A percentile compares a stretch with the other conserved stretches of the same genome.
These are phyloP conservation scores for Dusona sp. DNA, from an alignment of 2,888 invertebrate species.

Conservation along the genomic window DNA sequence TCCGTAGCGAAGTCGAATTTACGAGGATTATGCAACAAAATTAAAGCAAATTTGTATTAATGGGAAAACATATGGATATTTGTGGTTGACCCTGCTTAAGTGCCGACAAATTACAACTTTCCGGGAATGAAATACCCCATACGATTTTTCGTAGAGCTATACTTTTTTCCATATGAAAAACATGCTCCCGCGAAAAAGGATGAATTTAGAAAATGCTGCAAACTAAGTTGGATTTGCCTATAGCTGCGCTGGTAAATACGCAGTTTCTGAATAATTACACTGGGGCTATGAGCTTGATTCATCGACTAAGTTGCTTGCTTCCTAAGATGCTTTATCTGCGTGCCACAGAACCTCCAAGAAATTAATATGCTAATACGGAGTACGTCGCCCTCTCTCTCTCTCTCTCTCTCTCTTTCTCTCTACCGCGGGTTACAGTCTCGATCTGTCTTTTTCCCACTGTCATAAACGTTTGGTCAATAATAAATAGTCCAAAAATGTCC, in stretches of 20 bases:
- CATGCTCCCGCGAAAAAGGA: neutral
- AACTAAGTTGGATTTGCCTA: conserved; percentile 11
- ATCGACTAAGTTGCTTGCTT: conserved; percentile 83
- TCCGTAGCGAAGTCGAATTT: neutral
- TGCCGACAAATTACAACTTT: no score
- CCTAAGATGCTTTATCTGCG: conserved; percentile 84
- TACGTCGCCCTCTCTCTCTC: conserved; percentile 55
- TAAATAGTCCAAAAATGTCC: neutral
- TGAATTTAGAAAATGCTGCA: neutral
- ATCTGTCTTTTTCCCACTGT: neutral
- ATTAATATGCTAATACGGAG: conserved; percentile 84
- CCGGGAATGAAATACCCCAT: neutral
- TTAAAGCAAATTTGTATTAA: neutral
- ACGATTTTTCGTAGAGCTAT: neutral
- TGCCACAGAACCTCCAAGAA: conserved; percentile 82
- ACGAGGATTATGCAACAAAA: neutral
- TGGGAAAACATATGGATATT: no score
- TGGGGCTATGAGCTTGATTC: conserved; percentile 83
- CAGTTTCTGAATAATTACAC: conserved; percentile 82
- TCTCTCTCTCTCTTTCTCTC: no score
- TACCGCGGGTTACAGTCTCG: neutral
- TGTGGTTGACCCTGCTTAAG: no score
- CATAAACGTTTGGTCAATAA: conserved; percentile 2
- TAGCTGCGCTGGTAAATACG: conserved; percentile 30
- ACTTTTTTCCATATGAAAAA: neutral